phyloP scores from a whole-genome alignment of 2,797 vertebrate genomes.

The Squalus acanthias region DNA sequence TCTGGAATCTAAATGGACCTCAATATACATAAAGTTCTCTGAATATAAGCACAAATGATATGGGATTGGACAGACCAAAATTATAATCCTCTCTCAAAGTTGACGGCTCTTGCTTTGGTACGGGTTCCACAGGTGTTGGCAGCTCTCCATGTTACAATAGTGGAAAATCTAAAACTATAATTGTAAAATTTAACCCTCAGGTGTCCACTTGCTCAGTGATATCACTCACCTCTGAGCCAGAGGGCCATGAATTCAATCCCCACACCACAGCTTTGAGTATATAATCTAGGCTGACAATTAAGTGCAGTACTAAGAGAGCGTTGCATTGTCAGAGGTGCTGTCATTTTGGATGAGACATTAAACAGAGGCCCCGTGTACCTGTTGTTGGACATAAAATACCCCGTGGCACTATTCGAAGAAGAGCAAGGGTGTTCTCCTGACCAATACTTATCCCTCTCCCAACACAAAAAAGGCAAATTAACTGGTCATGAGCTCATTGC shows the following conservation, averaged over 20 bases:
- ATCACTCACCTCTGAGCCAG: neutral
- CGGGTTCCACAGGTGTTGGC: neutral
- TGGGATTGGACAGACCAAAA: neutral
- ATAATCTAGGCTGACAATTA: neutral
- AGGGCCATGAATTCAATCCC: neutral
- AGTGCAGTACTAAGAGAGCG: neutral
- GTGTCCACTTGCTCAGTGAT: neutral
- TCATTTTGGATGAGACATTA: neutral
- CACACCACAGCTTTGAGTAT: neutral
- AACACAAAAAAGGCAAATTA: neutral
- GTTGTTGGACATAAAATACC: neutral
- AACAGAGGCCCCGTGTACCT: neutral
- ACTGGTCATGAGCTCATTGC: neutral
- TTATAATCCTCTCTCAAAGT: neutral
- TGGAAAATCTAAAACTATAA: neutral
- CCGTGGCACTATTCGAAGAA: neutral
- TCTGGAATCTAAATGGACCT: neutral
- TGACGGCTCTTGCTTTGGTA: neutral
- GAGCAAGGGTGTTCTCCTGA: neutral
- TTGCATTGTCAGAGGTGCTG: neutral
- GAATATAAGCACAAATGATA: neutral
- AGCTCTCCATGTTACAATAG: neutral
- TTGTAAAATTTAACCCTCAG: neutral
- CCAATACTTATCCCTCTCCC: neutral
- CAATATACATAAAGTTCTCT: neutral